These are phyloP conservation scores for Copidosoma floridanum DNA, from an alignment of 1,140 invertebrate genomes.

Conservation along the genomic window DNA sequence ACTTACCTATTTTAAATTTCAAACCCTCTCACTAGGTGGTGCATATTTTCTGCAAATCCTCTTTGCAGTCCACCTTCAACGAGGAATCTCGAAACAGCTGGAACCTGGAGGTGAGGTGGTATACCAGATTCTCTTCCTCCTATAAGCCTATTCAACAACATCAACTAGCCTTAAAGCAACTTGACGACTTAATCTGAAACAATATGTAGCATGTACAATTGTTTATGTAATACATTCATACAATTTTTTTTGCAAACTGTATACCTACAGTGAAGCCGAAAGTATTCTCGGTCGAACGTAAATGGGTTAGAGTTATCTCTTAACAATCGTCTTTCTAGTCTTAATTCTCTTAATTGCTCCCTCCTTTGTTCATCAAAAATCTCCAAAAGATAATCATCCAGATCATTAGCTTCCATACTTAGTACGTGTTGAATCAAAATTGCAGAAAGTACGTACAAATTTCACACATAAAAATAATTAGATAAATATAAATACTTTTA, in stretches of 20 bases:
- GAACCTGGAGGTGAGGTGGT: background rate
- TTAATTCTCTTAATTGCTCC: too few species aligned
- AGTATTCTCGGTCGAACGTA: slow-evolving; percentile 1
- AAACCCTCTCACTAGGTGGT: background rate
- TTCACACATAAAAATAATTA: too few species aligned
- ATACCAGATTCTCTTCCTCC: background rate
- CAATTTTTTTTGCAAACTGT: slow-evolving; percentile 55
- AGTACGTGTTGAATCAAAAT: too few species aligned
- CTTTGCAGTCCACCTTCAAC: background rate
- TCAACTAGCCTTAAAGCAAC: background rate
- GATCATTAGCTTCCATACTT: too few species aligned
- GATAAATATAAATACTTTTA: too few species aligned
- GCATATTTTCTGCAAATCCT: background rate
- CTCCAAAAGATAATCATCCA: too few species aligned
- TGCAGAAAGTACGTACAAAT: too few species aligned
- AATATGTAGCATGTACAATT: background rate
- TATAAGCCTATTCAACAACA: background rate
- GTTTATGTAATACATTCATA: background rate
- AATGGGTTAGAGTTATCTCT: slow-evolving; percentile 2
- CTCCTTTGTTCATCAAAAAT: too few species aligned
- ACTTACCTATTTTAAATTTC: background rate
- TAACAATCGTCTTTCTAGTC: background rate
- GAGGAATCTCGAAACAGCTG: background rate
- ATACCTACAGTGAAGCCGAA: slow-evolving; percentile 55
- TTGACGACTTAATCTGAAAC: background rate